Conservation (phyloP, 2,888 invertebrate genomes). For the Strigamia maritima region DNA sequence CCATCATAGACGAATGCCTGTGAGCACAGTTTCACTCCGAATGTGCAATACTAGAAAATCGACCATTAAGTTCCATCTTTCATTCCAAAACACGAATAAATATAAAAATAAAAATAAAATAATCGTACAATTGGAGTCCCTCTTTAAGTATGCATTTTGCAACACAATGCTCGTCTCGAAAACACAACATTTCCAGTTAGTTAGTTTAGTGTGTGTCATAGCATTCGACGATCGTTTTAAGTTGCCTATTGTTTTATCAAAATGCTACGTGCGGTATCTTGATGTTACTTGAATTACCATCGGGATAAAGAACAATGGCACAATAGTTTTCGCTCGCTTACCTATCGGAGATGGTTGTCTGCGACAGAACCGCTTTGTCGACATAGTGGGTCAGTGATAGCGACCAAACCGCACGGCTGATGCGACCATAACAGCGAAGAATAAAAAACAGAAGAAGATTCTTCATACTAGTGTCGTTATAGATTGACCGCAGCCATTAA, state of each 20-base stretch:
- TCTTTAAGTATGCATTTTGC: too few species aligned
- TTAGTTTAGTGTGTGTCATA: background rate
- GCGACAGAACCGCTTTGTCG: background rate
- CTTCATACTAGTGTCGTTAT: background rate
- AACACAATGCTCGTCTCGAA: background rate
- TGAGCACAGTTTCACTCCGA: background rate
- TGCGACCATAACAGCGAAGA: background rate
- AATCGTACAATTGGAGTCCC: too few species aligned
- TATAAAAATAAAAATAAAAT: too few species aligned
- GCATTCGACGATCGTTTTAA: background rate
- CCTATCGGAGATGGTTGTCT: conserved; percentile 2
- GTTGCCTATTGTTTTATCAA: conserved; percentile 29
- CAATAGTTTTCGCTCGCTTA: conserved; percentile 12
- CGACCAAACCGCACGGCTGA: conserved; percentile 4
- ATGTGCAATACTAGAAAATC: background rate
- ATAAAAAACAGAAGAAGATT: background rate
- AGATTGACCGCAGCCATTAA: background rate
- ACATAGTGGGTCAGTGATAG: conserved; percentile 15
- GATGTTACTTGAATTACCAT: background rate
- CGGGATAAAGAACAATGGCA: conserved; percentile 13
- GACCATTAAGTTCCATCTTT: background rate
- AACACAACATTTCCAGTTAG: background rate
- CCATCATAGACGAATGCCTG: background rate
- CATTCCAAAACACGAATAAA: too few species aligned
- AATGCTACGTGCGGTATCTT: conserved; percentile 17